Evolutionary conservation across 2,113 vertebrate genomes (phyloP), one percentile per base, ranked within the genome.

Genomic region (Opisthocomus hoazin): DNA sequence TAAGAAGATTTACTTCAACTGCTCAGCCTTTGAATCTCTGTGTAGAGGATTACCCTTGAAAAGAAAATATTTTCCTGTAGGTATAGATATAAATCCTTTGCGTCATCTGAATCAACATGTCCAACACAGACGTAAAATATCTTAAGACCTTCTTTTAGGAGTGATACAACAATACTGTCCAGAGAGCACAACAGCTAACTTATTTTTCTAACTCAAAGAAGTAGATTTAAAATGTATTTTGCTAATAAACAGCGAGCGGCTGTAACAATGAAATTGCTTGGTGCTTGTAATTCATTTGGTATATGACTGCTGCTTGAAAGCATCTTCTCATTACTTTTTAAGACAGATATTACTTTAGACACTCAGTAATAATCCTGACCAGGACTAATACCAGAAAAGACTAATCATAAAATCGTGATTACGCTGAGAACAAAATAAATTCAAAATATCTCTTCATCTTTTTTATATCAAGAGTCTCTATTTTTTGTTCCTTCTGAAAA

Each of bases 11-110:
- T 93, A 81, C 66, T 87, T 57, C 48, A 73, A 45, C 91, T 89
- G 27, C 58, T 95, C 17, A 71, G 69, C 65, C 85, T 89, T 77
- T 80, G 66, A 91, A 66, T 77, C 15, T 2, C 63, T 61, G 46
- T 39, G 37, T 16, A 77, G 51, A 68, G 61, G 85, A 95, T 93
- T 83, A 90, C 27, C 27, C 46, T 46, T 41, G 27, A 87, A 84
- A 95, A 93, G 50, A 76, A 84, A 89, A 10, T 93, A 94, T 96
- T 94, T 89, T 93, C 64, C 73, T 81, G 30, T 46, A 93, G 79
- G 43, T 86, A 90, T 6, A 89, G n/a, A 53, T 15, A 56, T 4
- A 93, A 94, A 94, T 75, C 80, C 71, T n/a, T 26, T 12, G 64
- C 79, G 41, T 22, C 8, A 5, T 69, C 57, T 45, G 45, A 93